Evolutionary conservation across 2,888 invertebrate species (phyloP).

Genomic region (Rotaria sp.): DNA sequence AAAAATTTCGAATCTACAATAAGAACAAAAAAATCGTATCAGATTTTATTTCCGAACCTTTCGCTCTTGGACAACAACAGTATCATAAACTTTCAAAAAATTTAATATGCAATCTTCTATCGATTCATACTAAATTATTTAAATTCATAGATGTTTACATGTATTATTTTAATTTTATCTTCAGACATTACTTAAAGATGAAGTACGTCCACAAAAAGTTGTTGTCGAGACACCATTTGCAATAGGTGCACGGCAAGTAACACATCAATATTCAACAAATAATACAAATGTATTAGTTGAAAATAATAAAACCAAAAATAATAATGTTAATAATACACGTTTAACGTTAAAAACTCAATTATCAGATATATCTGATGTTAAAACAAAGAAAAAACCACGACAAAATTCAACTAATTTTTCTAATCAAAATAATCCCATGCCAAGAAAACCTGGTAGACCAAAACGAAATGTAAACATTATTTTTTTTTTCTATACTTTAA

Average conservation of each 20-base stretch:
- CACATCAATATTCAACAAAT: neutral
- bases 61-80: no score
- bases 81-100: no score
- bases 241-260: neutral
- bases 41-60: no score
- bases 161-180: neutral
- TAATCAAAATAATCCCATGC: neutral
- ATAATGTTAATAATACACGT: neutral
- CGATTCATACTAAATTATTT: no score
- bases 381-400: neutral
- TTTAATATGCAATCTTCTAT: no score
- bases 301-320: neutral
- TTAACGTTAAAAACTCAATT: neutral
- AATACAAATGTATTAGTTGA: neutral
- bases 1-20: no score
- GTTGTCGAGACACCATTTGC: slow-evolving; percentile 11
- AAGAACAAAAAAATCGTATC: no score
- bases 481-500: no score
- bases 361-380: neutral
- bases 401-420: neutral
- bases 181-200: slow-evolving; percentile 19
- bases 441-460: neutral
- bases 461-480: neutral
- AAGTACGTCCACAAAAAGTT: slow-evolving; percentile 23
- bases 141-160: no score